Conservation (phyloP, 1,140 invertebrate genomes). For the Heliconius hewitsoni region DNA sequence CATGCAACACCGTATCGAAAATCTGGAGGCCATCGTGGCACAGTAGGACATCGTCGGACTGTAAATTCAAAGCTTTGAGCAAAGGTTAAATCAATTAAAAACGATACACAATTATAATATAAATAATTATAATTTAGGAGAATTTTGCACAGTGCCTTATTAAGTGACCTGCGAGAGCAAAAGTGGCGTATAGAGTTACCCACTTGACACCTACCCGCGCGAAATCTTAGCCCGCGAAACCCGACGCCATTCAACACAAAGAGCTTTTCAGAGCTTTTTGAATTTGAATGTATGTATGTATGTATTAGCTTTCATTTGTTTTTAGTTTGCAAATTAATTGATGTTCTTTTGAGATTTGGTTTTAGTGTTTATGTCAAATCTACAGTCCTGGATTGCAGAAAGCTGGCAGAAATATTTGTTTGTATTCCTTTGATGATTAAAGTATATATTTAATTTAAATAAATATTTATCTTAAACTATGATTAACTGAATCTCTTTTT, state of each 20-base stretch:
- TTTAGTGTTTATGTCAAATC: too few species aligned
- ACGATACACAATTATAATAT: background rate
- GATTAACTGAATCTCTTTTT: too few species aligned
- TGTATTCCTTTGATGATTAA: too few species aligned
- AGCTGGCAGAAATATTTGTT: too few species aligned
- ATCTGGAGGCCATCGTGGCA: too few species aligned
- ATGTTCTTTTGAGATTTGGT: background rate
- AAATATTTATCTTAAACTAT: too few species aligned
- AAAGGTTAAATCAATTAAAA: background rate
- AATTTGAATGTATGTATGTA: background rate
- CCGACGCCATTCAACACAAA: constrained; percentile 18
- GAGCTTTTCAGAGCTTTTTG: constrained; percentile 21
- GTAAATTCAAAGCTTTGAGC: too few species aligned
- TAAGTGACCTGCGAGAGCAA: constrained; percentile 14
- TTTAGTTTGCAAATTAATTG: constrained; percentile 14
- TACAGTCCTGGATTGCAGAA: too few species aligned
- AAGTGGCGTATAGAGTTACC: constrained; percentile 20
- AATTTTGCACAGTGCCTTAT: background rate
- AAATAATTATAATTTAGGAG: background rate
- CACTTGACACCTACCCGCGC: constrained; percentile 26
- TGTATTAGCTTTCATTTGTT: constrained; percentile 21
- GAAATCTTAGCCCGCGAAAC: constrained; percentile 24
- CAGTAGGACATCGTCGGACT: too few species aligned
- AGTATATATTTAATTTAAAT: too few species aligned
- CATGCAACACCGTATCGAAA: too few species aligned